Percentiles rank a stretch among this genome's conserved stretches.
Evolutionary conservation across 2,797 vertebrate species (phyloP).

Genomic region (Microcaecilia unicolor): DNA sequence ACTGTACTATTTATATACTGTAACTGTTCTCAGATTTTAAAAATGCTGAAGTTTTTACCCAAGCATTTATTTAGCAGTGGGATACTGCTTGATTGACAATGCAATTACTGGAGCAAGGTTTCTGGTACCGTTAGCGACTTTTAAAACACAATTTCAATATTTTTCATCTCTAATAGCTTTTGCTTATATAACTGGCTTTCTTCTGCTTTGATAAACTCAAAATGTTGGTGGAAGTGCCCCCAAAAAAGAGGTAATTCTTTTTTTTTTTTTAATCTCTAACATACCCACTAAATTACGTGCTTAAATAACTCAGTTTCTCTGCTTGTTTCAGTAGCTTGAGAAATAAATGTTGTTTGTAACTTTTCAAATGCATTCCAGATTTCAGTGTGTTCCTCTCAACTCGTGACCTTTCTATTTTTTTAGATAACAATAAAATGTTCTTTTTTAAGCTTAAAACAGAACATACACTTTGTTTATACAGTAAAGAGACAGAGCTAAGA

Average conservation of each 20-base stretch:
- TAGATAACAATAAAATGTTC: neutral
- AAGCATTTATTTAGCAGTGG: constrained; percentile 41
- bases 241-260: constrained; percentile 15
- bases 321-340: neutral
- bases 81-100: constrained; percentile 66
- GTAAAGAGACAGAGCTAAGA: neutral
- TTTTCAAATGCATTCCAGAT: neutral
- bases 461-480: neutral
- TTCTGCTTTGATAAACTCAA: neutral
- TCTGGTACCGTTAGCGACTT: constrained; percentile 59
- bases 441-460: accelerated
- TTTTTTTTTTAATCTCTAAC: neutral
- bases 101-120: constrained; percentile 69
- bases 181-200: constrained; percentile 18
- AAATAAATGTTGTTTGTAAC: neutral
- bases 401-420: neutral
- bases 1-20: constrained; percentile 19
- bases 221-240: constrained; percentile 6
- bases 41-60: constrained; percentile 18
- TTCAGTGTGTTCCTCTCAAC: neutral
- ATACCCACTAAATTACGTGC: constrained; percentile 17
- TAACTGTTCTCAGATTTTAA: constrained; percentile 7
- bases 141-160: constrained; percentile 71
- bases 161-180: constrained; percentile 28
- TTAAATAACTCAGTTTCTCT: constrained; percentile 14